Evolutionary conservation across 2,113 vertebrate genomes (phyloP).

Genomic region (Phaethon lepturus): DNA sequence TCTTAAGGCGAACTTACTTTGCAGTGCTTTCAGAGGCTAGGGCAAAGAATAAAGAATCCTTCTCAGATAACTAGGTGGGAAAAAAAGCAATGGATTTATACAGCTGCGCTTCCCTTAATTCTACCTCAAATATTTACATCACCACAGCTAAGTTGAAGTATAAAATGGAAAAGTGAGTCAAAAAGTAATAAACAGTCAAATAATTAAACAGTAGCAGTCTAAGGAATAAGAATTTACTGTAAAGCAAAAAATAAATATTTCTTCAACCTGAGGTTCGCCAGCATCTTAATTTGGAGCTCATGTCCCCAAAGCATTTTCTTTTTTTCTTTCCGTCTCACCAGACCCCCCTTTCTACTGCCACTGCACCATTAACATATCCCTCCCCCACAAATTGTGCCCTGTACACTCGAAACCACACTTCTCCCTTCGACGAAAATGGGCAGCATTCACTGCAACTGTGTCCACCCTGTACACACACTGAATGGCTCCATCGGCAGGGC

Average conservation of each 20-base stretch:
- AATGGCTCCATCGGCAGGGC: neutral
- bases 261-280: constrained; percentile 50
- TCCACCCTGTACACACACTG: neutral
- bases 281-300: constrained; percentile 45
- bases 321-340: neutral
- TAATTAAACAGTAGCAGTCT: constrained; percentile 66
- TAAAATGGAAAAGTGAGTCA: constrained; percentile 43
- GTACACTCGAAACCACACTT: constrained; percentile 9
- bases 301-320: neutral
- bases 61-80: constrained; percentile 32
- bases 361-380: neutral
- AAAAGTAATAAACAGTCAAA: constrained; percentile 56
- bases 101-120: constrained; percentile 50
- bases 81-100: constrained; percentile 46
- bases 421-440: neutral
- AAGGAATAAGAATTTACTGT: constrained; percentile 47
- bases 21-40: neutral
- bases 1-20: neutral
- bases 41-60: constrained; percentile 48
- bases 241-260: constrained; percentile 67
- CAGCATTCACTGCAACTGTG: neutral
- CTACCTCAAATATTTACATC: constrained; percentile 69
- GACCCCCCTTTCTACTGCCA: neutral
- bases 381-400: constrained; percentile 24
- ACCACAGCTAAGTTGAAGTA: neutral